Percentiles rank a stretch among this genome's conserved stretches.
Conservation (phyloP, 1,140 invertebrate genomes). For the Pseudomyrmex pallidus region DNA sequence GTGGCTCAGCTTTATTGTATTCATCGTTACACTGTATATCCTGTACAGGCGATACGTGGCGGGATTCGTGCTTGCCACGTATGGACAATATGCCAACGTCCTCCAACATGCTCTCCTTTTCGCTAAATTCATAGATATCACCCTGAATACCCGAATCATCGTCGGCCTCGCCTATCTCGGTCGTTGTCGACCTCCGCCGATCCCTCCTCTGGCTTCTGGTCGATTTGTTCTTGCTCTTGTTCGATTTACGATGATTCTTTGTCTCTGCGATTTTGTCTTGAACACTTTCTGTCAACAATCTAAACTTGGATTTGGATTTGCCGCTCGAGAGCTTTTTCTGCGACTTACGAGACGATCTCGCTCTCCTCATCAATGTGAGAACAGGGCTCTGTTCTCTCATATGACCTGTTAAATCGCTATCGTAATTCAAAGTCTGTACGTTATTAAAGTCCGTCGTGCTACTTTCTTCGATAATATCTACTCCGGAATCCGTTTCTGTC, state of each 20-base stretch:
- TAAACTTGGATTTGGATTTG: conserved; percentile 70
- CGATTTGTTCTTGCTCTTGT: conserved; percentile 76
- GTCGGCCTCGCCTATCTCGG: conserved; percentile 79
- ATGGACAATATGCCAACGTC: conserved; percentile 79
- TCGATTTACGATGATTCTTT: conserved; percentile 65
- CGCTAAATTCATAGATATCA: conserved; percentile 84
- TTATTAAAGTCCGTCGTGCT: conserved; percentile 52
- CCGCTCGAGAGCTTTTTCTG: conserved; percentile 76
- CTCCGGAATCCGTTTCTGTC: conserved; percentile 33
- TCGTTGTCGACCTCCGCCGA: conserved; percentile 70
- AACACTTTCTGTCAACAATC: not conserved
- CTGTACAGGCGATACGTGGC: conserved; percentile 46
- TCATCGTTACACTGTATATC: too few species aligned
- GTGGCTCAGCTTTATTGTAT: conserved; percentile 50
- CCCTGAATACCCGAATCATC: conserved; percentile 84
- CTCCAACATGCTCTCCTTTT: conserved; percentile 83
- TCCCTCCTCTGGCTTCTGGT: conserved; percentile 81
- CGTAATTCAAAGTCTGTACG: conserved; percentile 40
- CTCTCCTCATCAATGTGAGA: conserved; percentile 79
- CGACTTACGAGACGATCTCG: conserved; percentile 82
- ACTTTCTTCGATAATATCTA: conserved; percentile 49
- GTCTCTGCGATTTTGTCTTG: not conserved
- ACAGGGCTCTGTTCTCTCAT: conserved; percentile 77
- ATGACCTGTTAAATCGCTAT: conserved; percentile 36
- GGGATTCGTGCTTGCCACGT: conserved; percentile 70